phyloP scores from a whole-genome alignment of 2,888 invertebrate species.

The Scelioninae gen. 1 region DNA sequence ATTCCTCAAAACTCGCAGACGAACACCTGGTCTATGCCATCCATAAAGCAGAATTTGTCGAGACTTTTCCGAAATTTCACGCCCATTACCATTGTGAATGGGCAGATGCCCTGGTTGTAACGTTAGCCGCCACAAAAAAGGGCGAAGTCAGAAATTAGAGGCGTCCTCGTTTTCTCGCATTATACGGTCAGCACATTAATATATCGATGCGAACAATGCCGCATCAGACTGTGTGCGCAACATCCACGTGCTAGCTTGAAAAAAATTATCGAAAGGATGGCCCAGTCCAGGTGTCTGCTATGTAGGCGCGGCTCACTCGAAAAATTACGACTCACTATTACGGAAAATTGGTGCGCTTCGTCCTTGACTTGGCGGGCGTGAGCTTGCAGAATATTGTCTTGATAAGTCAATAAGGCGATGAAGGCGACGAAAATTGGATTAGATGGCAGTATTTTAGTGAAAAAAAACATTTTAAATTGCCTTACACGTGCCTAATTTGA shows the following conservation, averaged over 20 bases:
- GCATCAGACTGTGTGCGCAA: constrained; percentile 40
- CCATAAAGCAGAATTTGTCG: constrained; percentile 82
- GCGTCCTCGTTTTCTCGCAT: constrained; percentile 66
- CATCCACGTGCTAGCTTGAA: constrained; percentile 64
- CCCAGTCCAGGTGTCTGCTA: constrained; percentile 53
- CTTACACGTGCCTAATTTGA: no score
- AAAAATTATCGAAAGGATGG: constrained; percentile 64
- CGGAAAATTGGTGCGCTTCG: constrained; percentile 44
- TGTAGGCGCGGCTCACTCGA: constrained; percentile 43
- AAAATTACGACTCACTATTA: constrained; percentile 56
- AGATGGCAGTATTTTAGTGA: no score
- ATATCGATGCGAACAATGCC: constrained; percentile 58
- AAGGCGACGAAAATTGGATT: neutral
- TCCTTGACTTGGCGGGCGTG: constrained; percentile 31
- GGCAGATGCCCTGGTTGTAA: constrained; percentile 77
- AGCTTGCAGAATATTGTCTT: constrained; percentile 20
- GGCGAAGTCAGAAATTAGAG: constrained; percentile 71
- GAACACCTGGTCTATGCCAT: constrained; percentile 75
- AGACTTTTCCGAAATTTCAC: constrained; percentile 82
- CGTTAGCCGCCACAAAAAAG: constrained; percentile 72
- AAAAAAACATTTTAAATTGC: no score
- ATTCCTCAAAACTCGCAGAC: constrained; percentile 40
- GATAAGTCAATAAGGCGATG: constrained; percentile 38
- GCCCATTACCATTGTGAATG: constrained; percentile 83
- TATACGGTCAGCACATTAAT: constrained; percentile 66